These are phyloP conservation scores for Polyergus mexicanus DNA, from an alignment of 1,140 invertebrate genomes.

Conservation along the genomic window DNA sequence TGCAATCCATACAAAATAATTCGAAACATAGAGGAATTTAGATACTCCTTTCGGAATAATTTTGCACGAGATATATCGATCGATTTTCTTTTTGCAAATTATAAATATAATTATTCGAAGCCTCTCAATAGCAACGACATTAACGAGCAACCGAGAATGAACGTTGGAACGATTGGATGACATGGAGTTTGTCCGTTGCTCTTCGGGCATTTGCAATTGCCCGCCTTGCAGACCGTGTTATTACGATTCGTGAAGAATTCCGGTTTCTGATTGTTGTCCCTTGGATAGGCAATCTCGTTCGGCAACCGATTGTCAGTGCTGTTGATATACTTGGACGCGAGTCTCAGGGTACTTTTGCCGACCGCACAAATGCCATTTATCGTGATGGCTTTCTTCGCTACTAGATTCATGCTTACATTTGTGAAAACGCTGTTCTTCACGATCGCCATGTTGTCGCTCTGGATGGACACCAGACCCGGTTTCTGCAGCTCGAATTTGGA, in stretches of 20 bases:
- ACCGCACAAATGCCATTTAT: constrained; percentile 76
- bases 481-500: constrained; percentile 75
- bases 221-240: constrained; percentile 79
- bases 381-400: constrained; percentile 53
- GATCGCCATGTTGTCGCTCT: constrained; percentile 50
- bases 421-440: constrained; percentile 72
- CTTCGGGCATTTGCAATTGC: constrained; percentile 78
- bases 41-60: too few species aligned
- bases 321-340: constrained; percentile 69
- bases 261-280: constrained; percentile 27
- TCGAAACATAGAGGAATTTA: background rate
- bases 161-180: background rate
- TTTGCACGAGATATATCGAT: too few species aligned
- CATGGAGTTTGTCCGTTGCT: constrained; percentile 61
- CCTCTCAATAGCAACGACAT: background rate
- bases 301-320: constrained; percentile 74
- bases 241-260: constrained; percentile 61
- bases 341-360: constrained; percentile 77
- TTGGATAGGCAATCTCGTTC: constrained; percentile 76
- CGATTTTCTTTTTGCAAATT: background rate
- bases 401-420: constrained; percentile 75
- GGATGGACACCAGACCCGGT: constrained; percentile 72
- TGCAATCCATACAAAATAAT: background rate
- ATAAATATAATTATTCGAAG: background rate
- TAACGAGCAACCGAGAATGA: constrained; percentile 5